Evolutionary conservation across 2,113 vertebrate genomes (phyloP).

Genomic region (Theristicus caerulescens): DNA sequence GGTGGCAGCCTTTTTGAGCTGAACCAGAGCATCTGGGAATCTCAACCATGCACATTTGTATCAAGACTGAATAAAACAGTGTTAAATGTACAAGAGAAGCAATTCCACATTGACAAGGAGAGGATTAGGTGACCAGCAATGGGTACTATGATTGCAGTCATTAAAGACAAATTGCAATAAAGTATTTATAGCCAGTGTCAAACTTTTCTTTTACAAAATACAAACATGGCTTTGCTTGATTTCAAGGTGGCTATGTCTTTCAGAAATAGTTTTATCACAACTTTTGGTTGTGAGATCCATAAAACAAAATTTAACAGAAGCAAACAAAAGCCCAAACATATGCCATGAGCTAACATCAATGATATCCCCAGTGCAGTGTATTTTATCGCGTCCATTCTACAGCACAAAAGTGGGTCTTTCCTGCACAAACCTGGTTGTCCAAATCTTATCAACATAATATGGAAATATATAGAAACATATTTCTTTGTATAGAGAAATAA

Average conservation of each 20-base stretch:
- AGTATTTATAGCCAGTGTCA: not conserved
- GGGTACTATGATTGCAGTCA: not conserved
- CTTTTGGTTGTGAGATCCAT: not conserved
- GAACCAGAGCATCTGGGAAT: not conserved
- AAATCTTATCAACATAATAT: not conserved
- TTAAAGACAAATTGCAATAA: not conserved
- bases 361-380: not conserved
- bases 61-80: not conserved
- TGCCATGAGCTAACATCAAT: not conserved
- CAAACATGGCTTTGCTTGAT: not conserved
- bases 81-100: not conserved
- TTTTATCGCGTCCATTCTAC: accelerated
- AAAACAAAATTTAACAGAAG: not conserved
- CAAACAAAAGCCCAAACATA: not conserved
- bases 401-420: not conserved
- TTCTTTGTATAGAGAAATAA: not conserved
- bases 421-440: not conserved
- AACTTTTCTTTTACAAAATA: not conserved
- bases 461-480: not conserved
- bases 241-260: not conserved
- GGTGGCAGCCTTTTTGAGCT: not conserved
- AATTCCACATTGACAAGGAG: not conserved
- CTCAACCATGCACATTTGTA: not conserved
- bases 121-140: not conserved
- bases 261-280: not conserved